Percentiles rank a stretch among this genome's conserved stretches.
These are phyloP conservation scores for Halcyon leucocephala DNA, from an alignment of 2,797 vertebrate genomes.

Conservation along the genomic window DNA sequence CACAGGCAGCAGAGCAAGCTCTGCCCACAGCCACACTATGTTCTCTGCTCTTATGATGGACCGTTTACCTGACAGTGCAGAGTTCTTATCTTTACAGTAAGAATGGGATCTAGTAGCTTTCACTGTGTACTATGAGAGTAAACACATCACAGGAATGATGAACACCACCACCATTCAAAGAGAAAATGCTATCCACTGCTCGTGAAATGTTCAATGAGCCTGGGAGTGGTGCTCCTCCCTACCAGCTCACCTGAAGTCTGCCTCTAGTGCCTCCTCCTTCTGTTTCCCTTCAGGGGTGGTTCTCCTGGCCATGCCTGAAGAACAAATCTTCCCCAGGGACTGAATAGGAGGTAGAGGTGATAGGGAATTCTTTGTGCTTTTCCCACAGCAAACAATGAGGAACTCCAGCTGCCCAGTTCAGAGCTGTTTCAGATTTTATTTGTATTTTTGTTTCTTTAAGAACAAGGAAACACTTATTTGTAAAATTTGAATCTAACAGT, in stretches of 20 bases:
- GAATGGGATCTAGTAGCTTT: background rate
- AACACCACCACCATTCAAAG: background rate
- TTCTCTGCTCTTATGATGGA: background rate
- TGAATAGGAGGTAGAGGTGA: background rate
- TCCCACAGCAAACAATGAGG: background rate
- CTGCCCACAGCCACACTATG: background rate
- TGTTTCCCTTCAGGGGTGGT: background rate
- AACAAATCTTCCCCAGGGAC: background rate
- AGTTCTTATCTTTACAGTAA: background rate
- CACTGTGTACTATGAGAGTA: background rate
- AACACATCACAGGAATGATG: background rate
- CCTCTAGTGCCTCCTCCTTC: background rate
- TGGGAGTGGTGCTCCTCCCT: background rate
- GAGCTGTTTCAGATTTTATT: slow-evolving; percentile 43
- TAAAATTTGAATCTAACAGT: background rate
- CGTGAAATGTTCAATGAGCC: background rate
- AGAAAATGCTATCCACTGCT: background rate
- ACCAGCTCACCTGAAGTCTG: background rate
- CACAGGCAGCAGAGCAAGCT: background rate
- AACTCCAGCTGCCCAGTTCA: slow-evolving; percentile 45
- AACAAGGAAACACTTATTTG: background rate
- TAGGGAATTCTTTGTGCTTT: background rate
- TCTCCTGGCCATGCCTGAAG: background rate
- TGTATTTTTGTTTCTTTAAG: background rate
- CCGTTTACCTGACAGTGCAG: background rate